A percentile compares a stretch with the other conserved stretches of the same genome.
These are phyloP conservation scores for Galbula dea DNA, from an alignment of 2,113 vertebrate species.

Conservation along the genomic window DNA sequence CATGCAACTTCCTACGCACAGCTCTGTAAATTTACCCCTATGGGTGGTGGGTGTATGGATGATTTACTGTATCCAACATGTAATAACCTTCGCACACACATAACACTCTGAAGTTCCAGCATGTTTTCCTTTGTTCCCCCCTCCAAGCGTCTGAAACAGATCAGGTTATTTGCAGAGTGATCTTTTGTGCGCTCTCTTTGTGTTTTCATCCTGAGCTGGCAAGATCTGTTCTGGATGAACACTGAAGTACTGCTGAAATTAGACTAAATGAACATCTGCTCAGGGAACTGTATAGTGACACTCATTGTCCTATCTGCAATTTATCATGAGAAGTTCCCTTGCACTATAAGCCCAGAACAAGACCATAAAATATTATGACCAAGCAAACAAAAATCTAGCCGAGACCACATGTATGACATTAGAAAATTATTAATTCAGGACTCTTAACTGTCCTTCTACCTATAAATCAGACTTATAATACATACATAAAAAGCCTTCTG, in stretches of 20 bases:
- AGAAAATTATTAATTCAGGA: conserved; percentile 15
- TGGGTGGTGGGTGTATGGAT: conserved; percentile 56
- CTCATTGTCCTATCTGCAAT: conserved; percentile 55
- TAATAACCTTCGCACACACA: conserved; percentile 44
- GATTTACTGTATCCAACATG: conserved; percentile 59
- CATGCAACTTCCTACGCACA: conserved; percentile 23
- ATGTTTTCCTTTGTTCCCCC: background rate
- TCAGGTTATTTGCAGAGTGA: conserved; percentile 54
- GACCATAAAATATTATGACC: conserved; percentile 14
- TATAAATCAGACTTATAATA: conserved; percentile 35
- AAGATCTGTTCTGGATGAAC: conserved; percentile 66
- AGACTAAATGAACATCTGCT: conserved; percentile 73
- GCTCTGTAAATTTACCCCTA: conserved; percentile 61
- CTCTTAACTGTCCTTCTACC: background rate
- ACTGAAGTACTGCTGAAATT: conserved; percentile 65
- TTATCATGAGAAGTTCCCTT: conserved; percentile 15
- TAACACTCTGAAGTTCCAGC: background rate
- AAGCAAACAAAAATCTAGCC: conserved; percentile 4
- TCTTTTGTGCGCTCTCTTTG: conserved; percentile 54
- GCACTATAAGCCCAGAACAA: background rate
- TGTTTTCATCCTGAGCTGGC: conserved; percentile 52
- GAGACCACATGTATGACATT: background rate
- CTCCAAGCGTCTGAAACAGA: conserved; percentile 28
- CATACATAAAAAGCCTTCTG: conserved; percentile 22
- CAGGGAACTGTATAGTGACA: conserved; percentile 48